phyloP scores from a whole-genome alignment of 2,113 vertebrate genomes.

The Pimephales promelas region DNA sequence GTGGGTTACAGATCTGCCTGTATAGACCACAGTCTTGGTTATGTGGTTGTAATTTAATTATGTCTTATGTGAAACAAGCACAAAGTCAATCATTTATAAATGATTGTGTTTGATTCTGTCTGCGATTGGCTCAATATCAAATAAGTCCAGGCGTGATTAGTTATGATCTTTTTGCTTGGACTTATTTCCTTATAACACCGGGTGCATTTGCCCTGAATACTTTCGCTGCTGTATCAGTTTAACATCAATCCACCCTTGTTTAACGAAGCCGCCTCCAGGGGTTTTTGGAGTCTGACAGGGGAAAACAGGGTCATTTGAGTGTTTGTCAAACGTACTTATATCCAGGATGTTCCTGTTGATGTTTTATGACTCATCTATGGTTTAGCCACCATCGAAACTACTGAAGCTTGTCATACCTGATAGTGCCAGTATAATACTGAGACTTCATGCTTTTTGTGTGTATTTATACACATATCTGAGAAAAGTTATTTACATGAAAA shows the following conservation, averaged over 20 bases:
- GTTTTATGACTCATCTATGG: constrained; percentile 14
- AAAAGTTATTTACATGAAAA: background rate
- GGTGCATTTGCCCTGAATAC: background rate
- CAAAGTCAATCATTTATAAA: constrained; percentile 10
- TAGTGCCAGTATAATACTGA: background rate
- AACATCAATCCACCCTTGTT: constrained; percentile 25
- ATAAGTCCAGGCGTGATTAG: background rate
- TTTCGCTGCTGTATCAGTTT: background rate
- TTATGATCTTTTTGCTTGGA: background rate
- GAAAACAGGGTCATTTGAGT: background rate
- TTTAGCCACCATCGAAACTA: constrained; percentile 1
- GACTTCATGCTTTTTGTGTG: background rate
- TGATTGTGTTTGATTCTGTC: background rate
- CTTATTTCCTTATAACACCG: background rate
- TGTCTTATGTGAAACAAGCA: background rate
- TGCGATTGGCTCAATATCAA: background rate
- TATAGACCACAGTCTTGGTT: background rate
- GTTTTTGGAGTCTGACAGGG: background rate
- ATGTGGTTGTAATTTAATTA: background rate
- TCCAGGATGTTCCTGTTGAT: constrained; percentile 7
- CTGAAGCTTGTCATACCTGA: constrained; percentile 15
- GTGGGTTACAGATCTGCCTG: background rate
- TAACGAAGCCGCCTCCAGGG: constrained; percentile 5
- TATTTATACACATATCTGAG: background rate
- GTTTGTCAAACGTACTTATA: background rate